Conservation (phyloP, 2,888 invertebrate genomes). For the Meliscaeva auricollis region DNA sequence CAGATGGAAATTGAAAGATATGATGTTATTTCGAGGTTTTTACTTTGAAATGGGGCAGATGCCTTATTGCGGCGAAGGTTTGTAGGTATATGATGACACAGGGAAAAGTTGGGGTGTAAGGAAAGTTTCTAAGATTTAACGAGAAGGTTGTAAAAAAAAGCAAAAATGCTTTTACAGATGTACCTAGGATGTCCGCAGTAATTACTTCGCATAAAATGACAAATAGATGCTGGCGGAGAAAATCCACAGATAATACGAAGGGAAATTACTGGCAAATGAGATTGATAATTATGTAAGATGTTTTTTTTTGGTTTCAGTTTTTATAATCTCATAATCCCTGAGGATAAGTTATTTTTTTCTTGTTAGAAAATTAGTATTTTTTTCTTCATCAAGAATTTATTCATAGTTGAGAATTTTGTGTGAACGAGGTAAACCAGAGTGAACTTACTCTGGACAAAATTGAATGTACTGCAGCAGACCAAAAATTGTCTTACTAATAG, state of each 20-base stretch:
- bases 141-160: background rate
- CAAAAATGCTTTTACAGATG: constrained; percentile 7
- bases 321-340: background rate
- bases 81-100: background rate
- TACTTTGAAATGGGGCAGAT: constrained; percentile 15
- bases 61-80: background rate
- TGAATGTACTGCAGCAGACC: no score
- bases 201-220: constrained; percentile 2
- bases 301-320: background rate
- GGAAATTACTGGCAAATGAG: background rate
- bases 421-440: no score
- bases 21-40: constrained; percentile 9
- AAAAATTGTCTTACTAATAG: no score
- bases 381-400: no score
- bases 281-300: background rate
- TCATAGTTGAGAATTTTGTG: no score
- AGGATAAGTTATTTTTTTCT: background rate
- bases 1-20: constrained; percentile 26
- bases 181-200: background rate
- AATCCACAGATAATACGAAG: background rate
- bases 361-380: background rate
- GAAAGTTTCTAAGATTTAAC: background rate
- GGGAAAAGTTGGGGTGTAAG: background rate
- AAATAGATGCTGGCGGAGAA: background rate
- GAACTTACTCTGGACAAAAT: no score